Evolutionary conservation across 2,888 invertebrate genomes (phyloP), one percentile per base, ranked within the genome.

Genomic region (Lasioglossum villosulum): DNA sequence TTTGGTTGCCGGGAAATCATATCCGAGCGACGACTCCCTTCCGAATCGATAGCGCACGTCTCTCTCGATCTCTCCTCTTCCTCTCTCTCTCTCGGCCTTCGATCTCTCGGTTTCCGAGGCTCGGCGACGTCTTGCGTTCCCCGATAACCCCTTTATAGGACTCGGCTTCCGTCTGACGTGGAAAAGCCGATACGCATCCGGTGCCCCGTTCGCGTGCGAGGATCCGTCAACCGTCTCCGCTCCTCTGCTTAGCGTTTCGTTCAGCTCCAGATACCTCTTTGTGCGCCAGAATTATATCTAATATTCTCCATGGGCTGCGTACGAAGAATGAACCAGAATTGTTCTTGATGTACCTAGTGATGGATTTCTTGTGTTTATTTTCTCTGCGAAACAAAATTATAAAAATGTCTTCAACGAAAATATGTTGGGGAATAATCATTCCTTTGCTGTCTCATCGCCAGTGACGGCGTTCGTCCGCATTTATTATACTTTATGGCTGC

Each of bases 101-200:
- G 59, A 59, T 59, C 59, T 30, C 63, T 34, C 66, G 66, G 66
- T 66, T 66, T 66, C 66, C 66, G 34, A 66, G 34, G 16, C 34
- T 66, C 66, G 66, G 23, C 66, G 30, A 8, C 66, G 66, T 34
- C 56, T 66, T 14, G 39, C 70, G 37, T 63, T 86, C 37, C 70
- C 12, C 82, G 86, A 83, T 87, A 84, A 90, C 83, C 84, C 83
- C 72, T 74, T 83, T 82, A 82, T 63, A 82, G 82, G 10, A 80
- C 73, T 73, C 63, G 37, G 66, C 80, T 34, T 66, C 30, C 66
- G 34, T 34, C 66, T 66, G 66, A 34, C 66, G 66, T 34, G 34
- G 34, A 34, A 66, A 66, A 66, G 66, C 82, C 82, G 89, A 90
- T 85, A 84, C 78, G 87, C 82, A 88, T 90, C 84, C 87, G 82